These are phyloP conservation scores for Nomada goodeniana DNA, from an alignment of 2,888 invertebrate species.

Conservation along the genomic window DNA sequence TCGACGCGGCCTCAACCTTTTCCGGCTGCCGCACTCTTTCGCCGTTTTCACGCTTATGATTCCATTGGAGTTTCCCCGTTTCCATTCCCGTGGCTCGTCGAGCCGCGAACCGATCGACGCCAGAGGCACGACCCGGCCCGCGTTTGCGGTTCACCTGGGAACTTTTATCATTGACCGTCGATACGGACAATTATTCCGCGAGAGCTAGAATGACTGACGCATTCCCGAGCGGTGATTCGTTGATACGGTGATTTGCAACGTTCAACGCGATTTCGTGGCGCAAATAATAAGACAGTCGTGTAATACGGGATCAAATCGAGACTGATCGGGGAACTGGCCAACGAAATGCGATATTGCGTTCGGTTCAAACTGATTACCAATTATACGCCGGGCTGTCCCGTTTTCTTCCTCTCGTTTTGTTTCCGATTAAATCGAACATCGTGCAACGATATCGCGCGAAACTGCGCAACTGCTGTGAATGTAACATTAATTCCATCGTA, in stretches of 20 bases:
- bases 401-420: no score
- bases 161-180: background rate
- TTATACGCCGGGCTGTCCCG: no score
- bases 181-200: background rate
- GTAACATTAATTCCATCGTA: no score
- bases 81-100: slow-evolving; percentile 3
- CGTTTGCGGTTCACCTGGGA: background rate
- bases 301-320: background rate
- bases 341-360: background rate
- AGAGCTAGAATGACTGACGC: background rate
- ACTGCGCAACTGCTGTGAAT: no score
- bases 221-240: no score
- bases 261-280: background rate
- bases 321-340: background rate
- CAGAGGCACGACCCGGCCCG: no score
- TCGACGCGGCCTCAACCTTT: no score
- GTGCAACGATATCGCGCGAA: no score
- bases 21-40: background rate
- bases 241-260: background rate
- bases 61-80: background rate
- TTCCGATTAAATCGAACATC: no score
- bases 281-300: no score
- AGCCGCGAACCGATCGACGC: background rate
- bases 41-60: background rate
- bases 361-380: background rate